Percentiles rank a stretch among this genome's conserved stretches.
These are phyloP conservation scores for Mirounga angustirostris DNA, from an alignment of 2,113 vertebrate species.

Conservation along the genomic window DNA sequence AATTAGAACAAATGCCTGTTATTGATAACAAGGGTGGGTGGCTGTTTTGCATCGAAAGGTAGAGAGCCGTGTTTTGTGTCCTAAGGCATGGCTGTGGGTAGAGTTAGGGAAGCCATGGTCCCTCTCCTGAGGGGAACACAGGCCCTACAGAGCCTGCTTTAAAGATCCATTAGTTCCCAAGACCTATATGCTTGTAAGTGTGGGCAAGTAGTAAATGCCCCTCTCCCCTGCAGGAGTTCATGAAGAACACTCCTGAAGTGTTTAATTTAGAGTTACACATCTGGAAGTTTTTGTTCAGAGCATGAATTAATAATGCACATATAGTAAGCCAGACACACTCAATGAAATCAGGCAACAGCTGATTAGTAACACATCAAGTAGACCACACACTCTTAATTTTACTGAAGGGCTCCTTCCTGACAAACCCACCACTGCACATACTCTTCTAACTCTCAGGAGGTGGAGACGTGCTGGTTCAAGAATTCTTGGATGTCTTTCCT, in stretches of 20 bases:
- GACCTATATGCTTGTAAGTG: neutral
- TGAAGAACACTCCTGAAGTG: neutral
- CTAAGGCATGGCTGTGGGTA: neutral
- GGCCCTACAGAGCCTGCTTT: neutral
- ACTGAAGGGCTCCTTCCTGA: neutral
- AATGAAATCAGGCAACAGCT: neutral
- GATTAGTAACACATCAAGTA: neutral
- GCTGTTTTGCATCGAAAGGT: neutral
- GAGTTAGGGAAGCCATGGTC: neutral
- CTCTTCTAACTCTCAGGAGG: neutral
- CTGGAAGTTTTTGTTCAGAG: neutral
- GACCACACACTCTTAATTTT: neutral
- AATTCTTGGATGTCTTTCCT: neutral
- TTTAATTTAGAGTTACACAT: neutral
- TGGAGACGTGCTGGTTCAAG: neutral
- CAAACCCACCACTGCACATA: neutral
- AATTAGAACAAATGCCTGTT: neutral
- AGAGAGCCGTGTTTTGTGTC: neutral
- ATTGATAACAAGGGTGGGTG: neutral
- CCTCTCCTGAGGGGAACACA: too few species aligned
- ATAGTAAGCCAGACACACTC: neutral
- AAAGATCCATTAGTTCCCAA: neutral
- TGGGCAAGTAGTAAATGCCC: neutral
- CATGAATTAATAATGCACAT: neutral
- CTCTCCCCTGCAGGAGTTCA: neutral